Evolutionary conservation across 2,113 vertebrate genomes (phyloP).

Genomic region (Nicator chloris): DNA sequence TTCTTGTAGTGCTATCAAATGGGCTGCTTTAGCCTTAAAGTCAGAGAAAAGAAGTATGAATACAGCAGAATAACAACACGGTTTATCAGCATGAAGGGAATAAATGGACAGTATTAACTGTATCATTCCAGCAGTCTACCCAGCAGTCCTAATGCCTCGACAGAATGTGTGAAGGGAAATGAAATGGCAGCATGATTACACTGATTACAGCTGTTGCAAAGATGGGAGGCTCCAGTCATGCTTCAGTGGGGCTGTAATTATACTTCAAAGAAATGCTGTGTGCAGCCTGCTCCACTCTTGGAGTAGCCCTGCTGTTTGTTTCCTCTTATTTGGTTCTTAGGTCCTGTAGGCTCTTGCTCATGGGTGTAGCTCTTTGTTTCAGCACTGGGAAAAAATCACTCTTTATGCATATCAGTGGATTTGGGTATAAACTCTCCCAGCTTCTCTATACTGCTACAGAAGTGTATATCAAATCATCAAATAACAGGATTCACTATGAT

Average conservation of each 20-base stretch:
- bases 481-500: not conserved
- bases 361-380: not conserved
- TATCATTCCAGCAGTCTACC: conserved; percentile 46
- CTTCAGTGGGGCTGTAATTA: conserved; percentile 68
- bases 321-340: conserved; percentile 41
- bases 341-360: not conserved
- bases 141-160: conserved; percentile 47
- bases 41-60: not conserved
- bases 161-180: conserved; percentile 45
- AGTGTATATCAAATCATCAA: not conserved
- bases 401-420: not conserved
- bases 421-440: not conserved
- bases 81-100: conserved; percentile 55
- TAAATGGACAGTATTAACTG: conserved; percentile 57
- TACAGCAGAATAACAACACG: conserved; percentile 5
- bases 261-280: conserved; percentile 39
- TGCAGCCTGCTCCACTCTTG: not conserved
- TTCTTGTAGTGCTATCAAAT: not conserved
- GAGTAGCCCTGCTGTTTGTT: conserved; percentile 45
- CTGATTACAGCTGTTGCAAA: conserved; percentile 67
- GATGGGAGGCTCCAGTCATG: conserved; percentile 57
- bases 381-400: not conserved
- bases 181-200: conserved; percentile 68
- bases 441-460: not conserved
- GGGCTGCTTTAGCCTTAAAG: not conserved